A percentile compares a stretch with the other conserved stretches of the same genome.
phyloP scores from a whole-genome alignment of 2,888 invertebrate species.

The Leptopterna dolabrata region DNA sequence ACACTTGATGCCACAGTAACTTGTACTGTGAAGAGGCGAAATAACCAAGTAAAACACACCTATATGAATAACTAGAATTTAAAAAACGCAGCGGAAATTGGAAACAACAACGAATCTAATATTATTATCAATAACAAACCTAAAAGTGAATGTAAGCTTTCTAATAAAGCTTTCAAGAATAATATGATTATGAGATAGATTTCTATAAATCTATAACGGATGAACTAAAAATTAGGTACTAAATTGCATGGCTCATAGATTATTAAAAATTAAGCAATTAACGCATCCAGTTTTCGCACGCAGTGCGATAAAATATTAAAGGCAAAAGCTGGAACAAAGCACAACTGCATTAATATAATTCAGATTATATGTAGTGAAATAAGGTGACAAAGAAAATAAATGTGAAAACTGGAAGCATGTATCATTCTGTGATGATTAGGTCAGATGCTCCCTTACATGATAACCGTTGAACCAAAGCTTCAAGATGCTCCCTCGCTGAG shows the following conservation, averaged over 20 bases:
- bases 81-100: too few relatives aligned
- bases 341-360: not conserved
- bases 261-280: not conserved
- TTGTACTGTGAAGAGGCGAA: too few relatives aligned
- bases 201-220: too few relatives aligned
- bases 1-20: not conserved
- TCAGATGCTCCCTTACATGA: slow-evolving; percentile 39
- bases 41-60: too few relatives aligned
- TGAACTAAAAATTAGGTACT: too few relatives aligned
- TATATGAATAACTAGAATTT: too few relatives aligned
- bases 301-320: slow-evolving; percentile 24
- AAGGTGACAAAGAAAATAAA: slow-evolving; percentile 49
- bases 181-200: too few relatives aligned
- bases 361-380: slow-evolving; percentile 14
- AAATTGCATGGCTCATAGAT: not conserved
- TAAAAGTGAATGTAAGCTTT: too few relatives aligned
- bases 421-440: slow-evolving; percentile 44
- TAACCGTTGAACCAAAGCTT: slow-evolving; percentile 43
- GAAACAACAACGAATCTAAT: too few relatives aligned
- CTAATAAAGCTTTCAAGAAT: too few relatives aligned
- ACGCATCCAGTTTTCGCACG: slow-evolving; percentile 46
- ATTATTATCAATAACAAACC: too few relatives aligned
- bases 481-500: slow-evolving; percentile 58
- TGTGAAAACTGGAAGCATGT: slow-evolving; percentile 48
- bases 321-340: not conserved